A percentile compares a stretch with the other conserved stretches of the same genome.
phyloP scores from a whole-genome alignment of 2,797 vertebrate species.

The Hozukius guyotensis region DNA sequence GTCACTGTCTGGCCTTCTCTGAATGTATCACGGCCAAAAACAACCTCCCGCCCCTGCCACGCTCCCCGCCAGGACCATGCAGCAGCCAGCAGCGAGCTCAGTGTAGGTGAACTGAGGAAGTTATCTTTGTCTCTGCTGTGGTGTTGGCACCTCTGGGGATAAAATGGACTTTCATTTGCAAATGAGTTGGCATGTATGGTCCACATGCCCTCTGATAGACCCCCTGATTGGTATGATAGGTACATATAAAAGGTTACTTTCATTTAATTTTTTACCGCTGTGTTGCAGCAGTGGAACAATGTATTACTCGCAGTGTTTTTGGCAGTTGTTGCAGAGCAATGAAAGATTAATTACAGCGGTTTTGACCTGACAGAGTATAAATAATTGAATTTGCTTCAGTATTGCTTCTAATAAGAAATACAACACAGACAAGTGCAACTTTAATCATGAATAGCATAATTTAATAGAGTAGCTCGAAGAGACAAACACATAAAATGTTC shows the following conservation, averaged over 20 bases:
- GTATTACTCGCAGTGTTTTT: neutral
- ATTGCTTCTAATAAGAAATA: neutral
- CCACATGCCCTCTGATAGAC: neutral
- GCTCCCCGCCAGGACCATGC: conserved; percentile 41
- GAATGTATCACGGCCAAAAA: conserved; percentile 70
- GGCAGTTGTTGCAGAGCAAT: neutral
- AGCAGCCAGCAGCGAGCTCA: conserved; percentile 39
- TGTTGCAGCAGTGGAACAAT: neutral
- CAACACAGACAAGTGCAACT: neutral
- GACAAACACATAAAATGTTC: neutral
- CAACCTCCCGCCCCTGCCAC: conserved; percentile 47
- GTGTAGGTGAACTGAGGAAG: conserved; percentile 39
- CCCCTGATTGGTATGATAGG: neutral
- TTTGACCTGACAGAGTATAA: conserved; percentile 7
- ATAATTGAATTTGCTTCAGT: conserved; percentile 16
- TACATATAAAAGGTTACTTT: neutral
- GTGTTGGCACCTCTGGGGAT: conserved; percentile 11
- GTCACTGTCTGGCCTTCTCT: conserved; percentile 78
- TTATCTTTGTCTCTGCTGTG: conserved; percentile 12
- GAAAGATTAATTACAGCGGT: conserved; percentile 12
- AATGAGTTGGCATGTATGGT: neutral
- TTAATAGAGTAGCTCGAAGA: neutral
- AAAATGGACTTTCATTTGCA: conserved; percentile 4
- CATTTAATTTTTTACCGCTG: neutral
- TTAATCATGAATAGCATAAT: neutral